Evolutionary conservation across 2,888 invertebrate species (phyloP), one percentile per base, ranked within the genome.

Genomic region (Andrena fulva): DNA sequence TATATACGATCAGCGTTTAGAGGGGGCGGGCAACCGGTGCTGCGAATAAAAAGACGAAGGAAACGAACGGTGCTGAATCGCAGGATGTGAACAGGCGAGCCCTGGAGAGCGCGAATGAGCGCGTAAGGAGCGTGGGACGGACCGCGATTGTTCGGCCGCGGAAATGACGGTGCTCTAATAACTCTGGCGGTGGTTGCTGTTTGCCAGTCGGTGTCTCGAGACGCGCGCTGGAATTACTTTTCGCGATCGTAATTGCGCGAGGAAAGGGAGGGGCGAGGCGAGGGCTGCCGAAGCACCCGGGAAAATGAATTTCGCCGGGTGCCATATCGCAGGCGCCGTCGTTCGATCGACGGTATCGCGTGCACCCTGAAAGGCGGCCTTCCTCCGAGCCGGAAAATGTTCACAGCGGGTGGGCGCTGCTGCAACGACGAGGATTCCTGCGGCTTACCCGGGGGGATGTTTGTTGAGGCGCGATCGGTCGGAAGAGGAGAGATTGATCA

Each of bases 31-130:
- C 10, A 76, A 59, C 8, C 29, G 73, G 72, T 80, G 75, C 68
- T 79, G 80, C 54, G 76, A 87, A 87, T 89, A 91, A 90, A 91
- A 90, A 87, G 89, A 64, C 69, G 80, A 77, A 81, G 80, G 81
- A 77, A 87, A 83, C 69, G 82, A 82, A 85, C 87, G 88, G 70
- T 78, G 56, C 89, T 93, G 93, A 93, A 93, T 93, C 90, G 91
- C 93, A 93, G 93, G 93, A 93, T 93, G 93, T 93, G 93, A 93
- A 91, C 90, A 86, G 85, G 76, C 80, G 77, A 79, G 84, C 75
- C 85, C 72, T 67, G 77, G 77, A 68, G 82, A 82, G 85, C 82
- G 88, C 88, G 88, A 88, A 85, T 80, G 85, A 87, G 83, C 85
- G 85, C 85, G 73, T 63, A 87, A 87, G 86, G 89, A 89, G 87